Evolutionary conservation across 2,888 invertebrate species (phyloP).

Genomic region (Dryadula phaetusa): DNA sequence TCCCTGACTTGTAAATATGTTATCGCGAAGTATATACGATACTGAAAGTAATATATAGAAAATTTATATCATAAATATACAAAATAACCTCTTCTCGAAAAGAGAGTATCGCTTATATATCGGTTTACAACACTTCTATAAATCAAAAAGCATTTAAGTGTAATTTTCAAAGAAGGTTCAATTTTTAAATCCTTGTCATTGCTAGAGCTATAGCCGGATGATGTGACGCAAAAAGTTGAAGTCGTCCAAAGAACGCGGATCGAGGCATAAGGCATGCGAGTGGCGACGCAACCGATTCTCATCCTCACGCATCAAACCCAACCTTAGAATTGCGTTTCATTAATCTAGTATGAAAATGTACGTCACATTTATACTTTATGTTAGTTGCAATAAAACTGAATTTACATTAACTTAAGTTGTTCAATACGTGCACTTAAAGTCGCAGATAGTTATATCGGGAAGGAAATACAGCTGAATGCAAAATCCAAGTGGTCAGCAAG

Average conservation of each 20-base stretch:
- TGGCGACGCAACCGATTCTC: constrained; percentile 61
- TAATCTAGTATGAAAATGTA: constrained; percentile 54
- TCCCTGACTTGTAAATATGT: neutral
- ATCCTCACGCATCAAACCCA: constrained; percentile 61
- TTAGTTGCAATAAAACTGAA: constrained; percentile 64
- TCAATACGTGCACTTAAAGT: constrained; percentile 56
- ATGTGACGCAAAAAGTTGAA: constrained; percentile 78
- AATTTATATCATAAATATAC: neutral
- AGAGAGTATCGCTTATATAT: neutral
- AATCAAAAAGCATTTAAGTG: constrained; percentile 11
- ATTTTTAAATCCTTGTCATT: constrained; percentile 74
- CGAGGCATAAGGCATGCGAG: constrained; percentile 60
- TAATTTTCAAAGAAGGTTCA: constrained; percentile 49
- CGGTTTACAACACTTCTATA: neutral
- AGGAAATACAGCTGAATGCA: constrained; percentile 69
- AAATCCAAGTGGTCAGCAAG: constrained; percentile 64
- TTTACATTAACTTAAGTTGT: constrained; percentile 54
- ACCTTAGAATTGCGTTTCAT: constrained; percentile 56
- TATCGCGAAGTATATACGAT: neutral
- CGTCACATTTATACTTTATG: constrained; percentile 63
- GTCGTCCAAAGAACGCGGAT: constrained; percentile 80
- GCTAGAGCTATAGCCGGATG: constrained; percentile 70
- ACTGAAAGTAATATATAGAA: constrained; percentile 5
- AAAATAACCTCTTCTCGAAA: neutral
- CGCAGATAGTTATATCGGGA: constrained; percentile 62